phyloP scores from a whole-genome alignment of 2,888 invertebrate genomes.

The Phaonia tiefii region DNA sequence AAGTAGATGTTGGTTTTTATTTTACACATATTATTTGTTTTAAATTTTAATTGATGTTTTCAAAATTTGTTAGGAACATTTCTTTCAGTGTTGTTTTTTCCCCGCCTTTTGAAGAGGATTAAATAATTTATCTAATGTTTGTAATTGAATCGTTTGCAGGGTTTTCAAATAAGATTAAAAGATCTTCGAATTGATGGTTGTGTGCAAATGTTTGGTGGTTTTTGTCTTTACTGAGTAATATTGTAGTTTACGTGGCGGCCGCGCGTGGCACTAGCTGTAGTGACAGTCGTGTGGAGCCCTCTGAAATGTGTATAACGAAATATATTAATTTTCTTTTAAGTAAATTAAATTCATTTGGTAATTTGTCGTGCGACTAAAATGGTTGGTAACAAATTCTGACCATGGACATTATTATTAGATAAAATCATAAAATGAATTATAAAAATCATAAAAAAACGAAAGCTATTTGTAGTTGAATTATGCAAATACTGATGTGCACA shows the following conservation, averaged over 20 bases:
- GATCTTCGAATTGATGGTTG: too few relatives aligned
- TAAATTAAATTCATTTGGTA: neutral
- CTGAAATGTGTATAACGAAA: neutral
- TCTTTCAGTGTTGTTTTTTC: slow-evolving; percentile 4
- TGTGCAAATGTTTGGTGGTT: neutral
- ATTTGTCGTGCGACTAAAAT: too few relatives aligned
- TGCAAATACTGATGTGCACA: too few relatives aligned
- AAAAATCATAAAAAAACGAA: too few relatives aligned
- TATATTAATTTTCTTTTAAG: too few relatives aligned
- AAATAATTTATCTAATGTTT: neutral
- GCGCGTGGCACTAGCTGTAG: too few relatives aligned
- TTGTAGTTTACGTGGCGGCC: neutral
- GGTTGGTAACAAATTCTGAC: too few relatives aligned
- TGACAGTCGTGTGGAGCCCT: too few relatives aligned
- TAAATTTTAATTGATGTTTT: slow-evolving; percentile 9
- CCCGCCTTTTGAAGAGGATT: neutral
- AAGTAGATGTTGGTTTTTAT: slow-evolving; percentile 34
- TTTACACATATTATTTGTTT: neutral
- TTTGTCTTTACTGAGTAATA: neutral
- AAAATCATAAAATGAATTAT: too few relatives aligned
- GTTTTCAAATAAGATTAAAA: too few relatives aligned
- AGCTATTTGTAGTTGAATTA: too few relatives aligned
- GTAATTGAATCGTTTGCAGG: neutral
- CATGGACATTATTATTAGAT: too few relatives aligned
- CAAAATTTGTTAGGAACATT: slow-evolving; percentile 19